Evolutionary conservation across 2,797 vertebrate genomes (phyloP), one percentile per base, ranked within the genome.

Genomic region (Mus caroli): DNA sequence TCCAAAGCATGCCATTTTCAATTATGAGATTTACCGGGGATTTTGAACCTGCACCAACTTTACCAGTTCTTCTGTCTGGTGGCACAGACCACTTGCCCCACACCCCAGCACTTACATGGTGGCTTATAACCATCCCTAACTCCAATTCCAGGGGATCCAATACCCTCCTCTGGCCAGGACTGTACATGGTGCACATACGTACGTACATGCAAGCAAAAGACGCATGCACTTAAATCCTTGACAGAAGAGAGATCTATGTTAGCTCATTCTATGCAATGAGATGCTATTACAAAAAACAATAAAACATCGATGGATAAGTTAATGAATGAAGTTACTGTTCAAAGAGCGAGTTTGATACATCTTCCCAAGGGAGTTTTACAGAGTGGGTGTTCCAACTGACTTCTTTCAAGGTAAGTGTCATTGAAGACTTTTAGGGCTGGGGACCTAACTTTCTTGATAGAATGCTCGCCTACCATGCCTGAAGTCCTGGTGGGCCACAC

Each of bases 341-440:
- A 90, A n/a, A 9, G 17, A 9, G 26, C 12, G 52, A 73, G n/a
- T 67, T 22, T 1, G 46, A 20, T 52, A 58, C 10, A 60, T 58
- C 60, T 93, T 93, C 10, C 34, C 54, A 37, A 64, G 82, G 69
- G 50, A 60, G 28, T 52, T 95, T 67, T 82, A 78, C 79, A 80
- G 58, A 89, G 58, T 20, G 43, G 14, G 58, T 43, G 17, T 37
- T 73, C 20, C 79, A 60, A 28, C 46, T 37, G 64, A 54, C 15
- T 37, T 86, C 60, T 69, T 87, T 50, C 31, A 69, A n/a, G 50
- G 46, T 22, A 86, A 46, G 73, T 7, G 62, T 22, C 34, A 52
- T 37, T 37, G 52, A 86, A 69, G 40, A 62, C 60, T 64, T 62
- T 46, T 10, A n/a, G 31, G 31, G 46, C 20, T 69, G 40, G 31